These are phyloP conservation scores for Olivierus martensii DNA, from an alignment of 1,140 invertebrate genomes.

Conservation along the genomic window DNA sequence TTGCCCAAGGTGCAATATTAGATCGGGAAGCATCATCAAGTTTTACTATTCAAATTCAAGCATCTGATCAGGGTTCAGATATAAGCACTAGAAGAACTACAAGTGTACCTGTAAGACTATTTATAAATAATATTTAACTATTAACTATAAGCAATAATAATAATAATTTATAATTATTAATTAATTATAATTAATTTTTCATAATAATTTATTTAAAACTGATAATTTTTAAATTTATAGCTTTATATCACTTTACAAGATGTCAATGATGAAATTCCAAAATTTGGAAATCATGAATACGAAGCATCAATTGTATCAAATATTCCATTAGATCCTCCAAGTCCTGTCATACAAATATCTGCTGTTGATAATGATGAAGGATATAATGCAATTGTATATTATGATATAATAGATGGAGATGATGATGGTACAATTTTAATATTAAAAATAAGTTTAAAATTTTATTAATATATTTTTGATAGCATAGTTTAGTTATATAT, in stretches of 20 bases:
- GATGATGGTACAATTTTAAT: constrained; percentile 36
- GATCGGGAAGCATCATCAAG: constrained; percentile 59
- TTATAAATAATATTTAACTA: background rate
- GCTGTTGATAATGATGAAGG: constrained; percentile 66
- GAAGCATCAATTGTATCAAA: constrained; percentile 63
- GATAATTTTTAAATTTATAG: constrained; percentile 1
- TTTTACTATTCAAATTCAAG: constrained; percentile 59
- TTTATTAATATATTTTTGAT: no score
- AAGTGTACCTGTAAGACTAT: constrained; percentile 49
- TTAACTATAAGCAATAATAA: no score
- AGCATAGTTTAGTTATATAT: no score
- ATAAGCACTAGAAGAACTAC: constrained; percentile 45
- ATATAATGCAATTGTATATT: constrained; percentile 55
- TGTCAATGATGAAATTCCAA: constrained; percentile 76
- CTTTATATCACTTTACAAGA: constrained; percentile 18
- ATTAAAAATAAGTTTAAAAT: no score
- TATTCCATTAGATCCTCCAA: constrained; percentile 54
- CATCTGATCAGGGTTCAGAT: constrained; percentile 57
- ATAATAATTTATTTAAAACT: no score
- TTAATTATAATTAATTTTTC: background rate
- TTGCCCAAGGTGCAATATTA: constrained; percentile 47
- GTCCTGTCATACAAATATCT: constrained; percentile 56
- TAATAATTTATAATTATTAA: no score
- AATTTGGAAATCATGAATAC: constrained; percentile 42
- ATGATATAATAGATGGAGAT: constrained; percentile 55